Evolutionary conservation across 37 sponge, comb jelly and placozoan genomes (phyloP).

Genomic region (Geodia barretti): DNA sequence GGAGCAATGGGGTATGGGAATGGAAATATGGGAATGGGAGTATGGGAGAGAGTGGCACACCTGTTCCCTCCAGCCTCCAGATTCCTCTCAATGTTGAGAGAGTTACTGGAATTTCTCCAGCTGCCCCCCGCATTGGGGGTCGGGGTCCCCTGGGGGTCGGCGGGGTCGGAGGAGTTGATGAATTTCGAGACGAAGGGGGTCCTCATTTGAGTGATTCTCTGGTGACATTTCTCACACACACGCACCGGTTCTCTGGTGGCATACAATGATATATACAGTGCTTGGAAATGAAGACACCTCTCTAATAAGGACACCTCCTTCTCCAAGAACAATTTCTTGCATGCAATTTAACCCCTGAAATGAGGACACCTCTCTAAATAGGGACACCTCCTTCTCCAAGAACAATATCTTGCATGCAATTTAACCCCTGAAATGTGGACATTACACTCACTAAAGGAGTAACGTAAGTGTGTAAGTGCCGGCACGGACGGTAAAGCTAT

Average conservation of each 20-base stretch:
- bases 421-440: too few species aligned
- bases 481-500: background rate
- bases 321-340: too few species aligned
- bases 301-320: background rate
- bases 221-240: constrained; percentile 51
- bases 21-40: too few species aligned
- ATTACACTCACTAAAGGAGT: too few species aligned
- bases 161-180: constrained; percentile 40
- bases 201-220: constrained; percentile 24
- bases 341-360: too few species aligned
- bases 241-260: constrained; percentile 48
- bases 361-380: background rate
- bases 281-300: background rate
- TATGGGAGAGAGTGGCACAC: constrained; percentile 1
- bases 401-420: too few species aligned
- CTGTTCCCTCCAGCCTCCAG: constrained; percentile 32
- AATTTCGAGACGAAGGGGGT: constrained; percentile 42
- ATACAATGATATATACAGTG: too few species aligned
- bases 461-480: too few species aligned
- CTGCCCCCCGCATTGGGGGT: background rate
- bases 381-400: too few species aligned
- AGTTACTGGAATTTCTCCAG: constrained; percentile 13
- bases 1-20: too few species aligned
- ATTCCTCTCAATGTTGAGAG: constrained; percentile 39
- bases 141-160: background rate